phyloP scores from a whole-genome alignment of 2,113 vertebrate species.

The Malurus melanocephalus region DNA sequence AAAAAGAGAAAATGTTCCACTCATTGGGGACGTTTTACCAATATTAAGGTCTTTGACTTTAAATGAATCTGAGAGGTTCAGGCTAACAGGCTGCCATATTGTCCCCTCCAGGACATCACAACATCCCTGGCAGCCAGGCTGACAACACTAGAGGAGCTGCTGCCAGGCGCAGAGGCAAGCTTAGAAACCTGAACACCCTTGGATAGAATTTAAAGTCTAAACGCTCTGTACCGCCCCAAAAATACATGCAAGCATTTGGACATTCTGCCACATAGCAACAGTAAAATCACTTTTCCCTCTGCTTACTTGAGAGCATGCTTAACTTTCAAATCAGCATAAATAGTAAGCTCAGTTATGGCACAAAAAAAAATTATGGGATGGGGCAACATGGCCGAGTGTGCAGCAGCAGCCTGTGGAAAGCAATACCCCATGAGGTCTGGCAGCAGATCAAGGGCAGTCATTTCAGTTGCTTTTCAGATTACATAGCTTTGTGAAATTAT shows the following conservation, averaged over 20 bases:
- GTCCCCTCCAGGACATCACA: slow-evolving; percentile 11
- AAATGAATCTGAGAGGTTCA: background rate
- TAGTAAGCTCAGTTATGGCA: background rate
- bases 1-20: background rate
- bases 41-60: background rate
- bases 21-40: background rate
- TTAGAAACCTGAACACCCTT: background rate
- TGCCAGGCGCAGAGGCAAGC: background rate
- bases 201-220: background rate
- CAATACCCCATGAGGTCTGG: slow-evolving; percentile 44
- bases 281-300: background rate
- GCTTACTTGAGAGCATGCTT: background rate
- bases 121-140: background rate
- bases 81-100: background rate
- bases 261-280: slow-evolving; percentile 21
- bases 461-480: slow-evolving; percentile 37
- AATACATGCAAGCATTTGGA: background rate
- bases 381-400: background rate
- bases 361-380: background rate
- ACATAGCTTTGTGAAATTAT: slow-evolving; percentile 24
- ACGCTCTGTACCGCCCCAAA: background rate
- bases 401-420: slow-evolving; percentile 34
- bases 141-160: background rate
- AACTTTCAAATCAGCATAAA: slow-evolving; percentile 20
- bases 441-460: slow-evolving; percentile 26